These are phyloP conservation scores for Oceanodroma leucorhoa DNA, from an alignment of 2,797 vertebrate genomes.

Conservation along the genomic window DNA sequence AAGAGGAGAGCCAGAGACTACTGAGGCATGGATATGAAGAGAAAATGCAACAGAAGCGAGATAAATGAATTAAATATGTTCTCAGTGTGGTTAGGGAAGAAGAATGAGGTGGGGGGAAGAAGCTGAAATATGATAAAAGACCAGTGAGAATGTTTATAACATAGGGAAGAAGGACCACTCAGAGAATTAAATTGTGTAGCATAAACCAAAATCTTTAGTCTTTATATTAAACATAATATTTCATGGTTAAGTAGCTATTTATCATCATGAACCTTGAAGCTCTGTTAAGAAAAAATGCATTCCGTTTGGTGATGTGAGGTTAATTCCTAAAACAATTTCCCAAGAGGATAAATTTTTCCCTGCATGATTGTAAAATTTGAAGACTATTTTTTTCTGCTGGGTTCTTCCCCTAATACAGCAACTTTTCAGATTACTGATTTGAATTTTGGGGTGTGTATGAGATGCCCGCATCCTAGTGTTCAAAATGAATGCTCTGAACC, in stretches of 20 bases:
- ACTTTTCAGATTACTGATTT: neutral
- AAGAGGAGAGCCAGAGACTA: neutral
- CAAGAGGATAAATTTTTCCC: neutral
- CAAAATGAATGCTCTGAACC: neutral
- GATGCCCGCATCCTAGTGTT: neutral
- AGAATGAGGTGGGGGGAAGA: neutral
- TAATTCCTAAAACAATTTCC: neutral
- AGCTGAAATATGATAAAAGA: neutral
- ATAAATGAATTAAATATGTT: neutral
- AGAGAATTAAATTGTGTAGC: neutral
- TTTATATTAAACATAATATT: neutral
- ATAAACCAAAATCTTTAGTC: neutral
- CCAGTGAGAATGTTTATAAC: neutral
- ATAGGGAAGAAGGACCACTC: neutral
- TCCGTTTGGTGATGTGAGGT: neutral
- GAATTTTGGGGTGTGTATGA: neutral
- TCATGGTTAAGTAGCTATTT: neutral
- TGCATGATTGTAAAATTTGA: neutral
- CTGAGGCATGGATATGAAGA: neutral
- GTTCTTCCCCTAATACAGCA: neutral
- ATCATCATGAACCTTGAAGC: neutral
- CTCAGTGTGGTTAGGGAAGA: neutral
- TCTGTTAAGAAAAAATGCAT: neutral
- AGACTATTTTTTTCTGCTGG: neutral
- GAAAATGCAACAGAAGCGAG: neutral